Evolutionary conservation across 2,888 invertebrate species (phyloP).

Genomic region (Smittia sp.): DNA sequence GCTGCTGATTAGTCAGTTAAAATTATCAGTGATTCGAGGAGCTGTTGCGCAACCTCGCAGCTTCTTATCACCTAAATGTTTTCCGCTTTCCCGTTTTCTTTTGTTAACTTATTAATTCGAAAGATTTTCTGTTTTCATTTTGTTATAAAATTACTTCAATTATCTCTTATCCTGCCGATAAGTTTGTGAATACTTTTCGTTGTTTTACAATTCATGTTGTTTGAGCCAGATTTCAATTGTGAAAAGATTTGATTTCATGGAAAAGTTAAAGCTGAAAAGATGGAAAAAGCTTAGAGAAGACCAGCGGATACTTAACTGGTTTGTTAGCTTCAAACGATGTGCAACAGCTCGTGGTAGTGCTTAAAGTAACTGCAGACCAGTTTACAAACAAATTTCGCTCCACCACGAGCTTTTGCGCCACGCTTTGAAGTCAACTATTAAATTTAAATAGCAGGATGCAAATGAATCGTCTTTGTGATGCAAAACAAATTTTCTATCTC

Average conservation of each 20-base stretch:
- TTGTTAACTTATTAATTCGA: conserved; percentile 17
- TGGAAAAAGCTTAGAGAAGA: neutral
- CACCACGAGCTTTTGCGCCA: too few relatives aligned
- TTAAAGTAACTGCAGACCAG: too few relatives aligned
- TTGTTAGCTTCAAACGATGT: too few relatives aligned
- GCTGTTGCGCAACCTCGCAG: neutral
- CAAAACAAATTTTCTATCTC: neutral
- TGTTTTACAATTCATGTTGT: conserved; percentile 4
- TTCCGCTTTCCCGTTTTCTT: neutral
- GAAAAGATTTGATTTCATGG: neutral
- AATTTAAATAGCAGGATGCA: too few relatives aligned
- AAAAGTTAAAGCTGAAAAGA: neutral
- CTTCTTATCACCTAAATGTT: conserved; percentile 13
- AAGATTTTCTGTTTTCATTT: neutral
- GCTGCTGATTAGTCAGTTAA: conserved; percentile 1
- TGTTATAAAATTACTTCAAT: conserved; percentile 15
- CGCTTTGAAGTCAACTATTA: too few relatives aligned
- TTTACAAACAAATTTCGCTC: too few relatives aligned
- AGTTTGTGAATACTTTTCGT: neutral
- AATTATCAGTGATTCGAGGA: neutral
- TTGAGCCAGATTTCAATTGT: neutral
- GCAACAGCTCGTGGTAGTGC: too few relatives aligned
- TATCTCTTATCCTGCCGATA: neutral
- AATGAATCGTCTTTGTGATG: too few relatives aligned
- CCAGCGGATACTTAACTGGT: too few relatives aligned